Base-by-base conservation (phyloP, 1,140 invertebrate species). In the Thrips palmi region DNA sequence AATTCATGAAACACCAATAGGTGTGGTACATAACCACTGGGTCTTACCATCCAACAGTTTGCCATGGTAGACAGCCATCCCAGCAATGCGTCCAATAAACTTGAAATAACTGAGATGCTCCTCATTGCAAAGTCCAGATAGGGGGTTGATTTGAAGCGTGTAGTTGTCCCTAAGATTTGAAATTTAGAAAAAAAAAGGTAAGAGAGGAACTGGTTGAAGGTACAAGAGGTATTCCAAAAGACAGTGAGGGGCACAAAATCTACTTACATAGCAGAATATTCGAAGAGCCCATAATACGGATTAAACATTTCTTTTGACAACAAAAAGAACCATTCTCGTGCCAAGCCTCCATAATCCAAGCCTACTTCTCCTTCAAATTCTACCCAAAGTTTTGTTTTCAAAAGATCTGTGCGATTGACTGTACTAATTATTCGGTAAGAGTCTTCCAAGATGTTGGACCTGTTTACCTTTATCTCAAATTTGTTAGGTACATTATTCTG, bases 271-370 rank as follows among this genome's bases (percentile, higher is more conserved):
- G 93, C 92, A 10, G 91, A 96, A 67, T 97, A 97, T 62, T 98
- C 92, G 67, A 98, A 98, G 12, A 98, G 67, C 0, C 92, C 92
- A 60, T 98, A 98, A 55, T 97, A 97, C 1, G 93, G 93, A 65
- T 97, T 97, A 58, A 97, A 97, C 89, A 97, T 97, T 70, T 98
- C 92, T 61, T 94, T 94, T 1, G 91, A 97, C 19, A 99, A 62
- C 20, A 97, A 68, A 65, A 94, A 97, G 65, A 97, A 98, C 88
- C 91, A 97, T 68, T 98, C 93, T 45, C 88, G 67, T 12, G 86
- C 86, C 31, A 97, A 70, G 37, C 94, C 94, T 42, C 94, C 93
- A 59, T 98, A 98, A 65, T 99, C 94, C 22, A 96, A 64, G 2
- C 93, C 92, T 39, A 89, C 78, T 67, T 97, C 93, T 14, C 86